A percentile compares a stretch with the other conserved stretches of the same genome.
Conservation (phyloP, 1,140 invertebrate species). For the Tribolium castaneum region DNA sequence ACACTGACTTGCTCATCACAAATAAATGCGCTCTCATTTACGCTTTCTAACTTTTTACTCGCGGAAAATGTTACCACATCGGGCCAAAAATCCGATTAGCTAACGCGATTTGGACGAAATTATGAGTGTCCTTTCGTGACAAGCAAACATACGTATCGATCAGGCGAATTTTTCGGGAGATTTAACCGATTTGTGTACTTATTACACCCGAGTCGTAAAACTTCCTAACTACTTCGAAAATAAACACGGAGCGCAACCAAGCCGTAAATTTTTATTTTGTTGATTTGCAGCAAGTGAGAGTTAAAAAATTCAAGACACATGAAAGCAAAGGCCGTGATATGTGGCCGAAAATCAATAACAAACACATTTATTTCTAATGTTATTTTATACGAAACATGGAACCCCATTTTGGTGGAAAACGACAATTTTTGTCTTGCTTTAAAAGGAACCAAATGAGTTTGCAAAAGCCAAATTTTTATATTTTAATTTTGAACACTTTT, state of each 20-base stretch:
- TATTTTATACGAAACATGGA: too few species aligned
- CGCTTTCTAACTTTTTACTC: slow-evolving; percentile 23
- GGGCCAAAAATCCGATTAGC: background rate
- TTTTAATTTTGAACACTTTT: too few species aligned
- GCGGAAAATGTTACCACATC: background rate
- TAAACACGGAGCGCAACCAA: background rate
- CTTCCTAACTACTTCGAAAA: slow-evolving; percentile 14
- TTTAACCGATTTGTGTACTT: slow-evolving; percentile 18
- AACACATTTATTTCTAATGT: too few species aligned
- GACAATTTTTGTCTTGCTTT: too few species aligned
- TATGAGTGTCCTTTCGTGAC: background rate
- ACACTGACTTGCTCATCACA: background rate
- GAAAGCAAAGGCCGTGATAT: too few species aligned
- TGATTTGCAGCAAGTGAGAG: background rate
- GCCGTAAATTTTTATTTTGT: background rate
- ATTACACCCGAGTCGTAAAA: background rate
- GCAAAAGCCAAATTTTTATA: too few species aligned
- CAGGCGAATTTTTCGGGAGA: background rate
- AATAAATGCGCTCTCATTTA: slow-evolving; percentile 16
- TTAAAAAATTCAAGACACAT: too few species aligned
- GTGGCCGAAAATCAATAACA: too few species aligned
- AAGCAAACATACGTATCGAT: background rate
- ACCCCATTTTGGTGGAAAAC: too few species aligned
- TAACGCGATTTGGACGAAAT: background rate
- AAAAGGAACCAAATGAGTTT: too few species aligned